phyloP scores from a whole-genome alignment of 1,140 invertebrate genomes.

The Lepidotrigona ventralis region DNA sequence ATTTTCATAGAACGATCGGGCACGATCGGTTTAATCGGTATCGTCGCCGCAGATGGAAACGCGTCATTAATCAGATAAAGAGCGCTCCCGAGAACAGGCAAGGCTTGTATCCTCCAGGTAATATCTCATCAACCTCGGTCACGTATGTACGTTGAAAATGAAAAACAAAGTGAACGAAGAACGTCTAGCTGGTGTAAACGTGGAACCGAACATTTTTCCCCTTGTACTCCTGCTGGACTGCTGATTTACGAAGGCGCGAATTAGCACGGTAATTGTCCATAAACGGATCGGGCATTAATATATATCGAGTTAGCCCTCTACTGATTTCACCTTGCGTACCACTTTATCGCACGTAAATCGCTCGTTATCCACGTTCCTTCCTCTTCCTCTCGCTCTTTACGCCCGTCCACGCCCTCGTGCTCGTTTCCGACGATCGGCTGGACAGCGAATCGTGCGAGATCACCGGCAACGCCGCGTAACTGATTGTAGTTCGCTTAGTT shows the following conservation, averaged over 20 bases:
- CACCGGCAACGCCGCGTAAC: conserved; percentile 14
- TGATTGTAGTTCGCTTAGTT: conserved; percentile 5
- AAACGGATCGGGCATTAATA: conserved; percentile 45
- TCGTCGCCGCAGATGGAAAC: conserved; percentile 39
- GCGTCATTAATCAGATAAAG: conserved; percentile 54
- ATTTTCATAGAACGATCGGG: background rate
- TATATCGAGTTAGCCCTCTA: conserved; percentile 31
- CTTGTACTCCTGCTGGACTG: no score
- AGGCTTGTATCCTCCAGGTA: conserved; percentile 7
- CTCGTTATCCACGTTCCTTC: conserved; percentile 12
- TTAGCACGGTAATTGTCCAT: conserved; percentile 40
- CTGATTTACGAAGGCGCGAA: conserved; percentile 47
- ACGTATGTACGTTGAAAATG: conserved; percentile 12
- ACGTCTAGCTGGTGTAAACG: background rate
- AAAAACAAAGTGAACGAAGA: conserved; percentile 1
- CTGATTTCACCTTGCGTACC: background rate
- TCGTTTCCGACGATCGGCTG: background rate
- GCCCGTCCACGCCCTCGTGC: background rate
- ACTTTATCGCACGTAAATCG: conserved; percentile 49
- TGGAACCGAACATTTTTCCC: no score
- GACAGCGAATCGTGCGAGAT: conserved; percentile 5
- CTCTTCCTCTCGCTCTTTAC: background rate
- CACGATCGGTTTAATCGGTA: background rate
- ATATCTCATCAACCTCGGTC: conserved; percentile 36
- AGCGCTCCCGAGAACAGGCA: conserved; percentile 8